Evolutionary conservation across 2,888 invertebrate genomes (phyloP).

Genomic region (Drosophila subquinaria): DNA sequence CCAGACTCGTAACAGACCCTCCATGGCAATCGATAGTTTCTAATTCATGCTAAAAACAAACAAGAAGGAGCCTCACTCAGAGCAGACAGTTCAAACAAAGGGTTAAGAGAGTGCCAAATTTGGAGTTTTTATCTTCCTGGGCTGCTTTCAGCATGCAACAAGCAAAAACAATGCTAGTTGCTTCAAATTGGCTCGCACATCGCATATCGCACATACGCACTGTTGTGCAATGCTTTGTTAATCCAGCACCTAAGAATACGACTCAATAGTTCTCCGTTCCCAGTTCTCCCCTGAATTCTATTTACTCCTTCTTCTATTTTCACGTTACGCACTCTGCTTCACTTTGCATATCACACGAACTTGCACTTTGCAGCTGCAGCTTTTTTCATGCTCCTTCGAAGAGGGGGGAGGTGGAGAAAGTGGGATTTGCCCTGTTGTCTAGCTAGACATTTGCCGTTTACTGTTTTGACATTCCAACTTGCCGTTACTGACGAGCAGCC

Average conservation of each 20-base stretch:
- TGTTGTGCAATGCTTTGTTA: conserved; percentile 53
- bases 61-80: conserved; percentile 9
- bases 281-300: neutral
- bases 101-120: conserved; percentile 10
- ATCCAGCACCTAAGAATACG: conserved; percentile 37
- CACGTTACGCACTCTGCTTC: conserved; percentile 39
- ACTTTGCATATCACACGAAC: conserved; percentile 79
- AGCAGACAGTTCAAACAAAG: conserved; percentile 13
- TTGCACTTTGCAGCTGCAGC: conserved; percentile 69
- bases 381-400: conserved; percentile 24
- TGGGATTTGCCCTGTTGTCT: conserved; percentile 47
- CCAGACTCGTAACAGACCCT: neutral
- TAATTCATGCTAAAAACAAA: conserved; percentile 63
- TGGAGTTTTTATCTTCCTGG: neutral
- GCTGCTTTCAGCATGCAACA: conserved; percentile 23
- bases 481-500: conserved; percentile 52
- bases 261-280: conserved; percentile 3
- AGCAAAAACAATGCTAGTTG: conserved; percentile 32
- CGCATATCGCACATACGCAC: conserved; percentile 52
- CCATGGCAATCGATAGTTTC: conserved; percentile 62
- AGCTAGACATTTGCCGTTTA: conserved; percentile 75
- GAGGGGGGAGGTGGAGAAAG: neutral
- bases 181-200: conserved; percentile 23
- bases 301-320: neutral
- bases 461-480: conserved; percentile 74